A percentile compares a stretch with the other conserved stretches of the same genome.
These are phyloP conservation scores for Phalangium opilio DNA, from an alignment of 2,888 invertebrate genomes.

Conservation along the genomic window DNA sequence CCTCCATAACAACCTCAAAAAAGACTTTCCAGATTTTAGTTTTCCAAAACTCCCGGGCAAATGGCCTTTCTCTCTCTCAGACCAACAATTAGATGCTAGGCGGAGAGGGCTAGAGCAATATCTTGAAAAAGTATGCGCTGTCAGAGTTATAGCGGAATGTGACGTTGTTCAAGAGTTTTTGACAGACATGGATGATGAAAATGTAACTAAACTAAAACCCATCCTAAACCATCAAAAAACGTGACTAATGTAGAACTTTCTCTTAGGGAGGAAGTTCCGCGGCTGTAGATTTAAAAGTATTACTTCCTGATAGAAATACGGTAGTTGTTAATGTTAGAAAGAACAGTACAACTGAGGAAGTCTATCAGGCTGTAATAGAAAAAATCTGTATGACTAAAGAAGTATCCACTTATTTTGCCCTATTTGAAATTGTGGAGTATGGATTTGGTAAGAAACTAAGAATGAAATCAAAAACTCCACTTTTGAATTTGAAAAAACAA, in stretches of 20 bases:
- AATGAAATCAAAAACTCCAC: too few species aligned
- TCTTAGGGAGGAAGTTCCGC: conserved; percentile 30
- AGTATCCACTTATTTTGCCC: conserved; percentile 76
- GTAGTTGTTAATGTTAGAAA: conserved; percentile 74
- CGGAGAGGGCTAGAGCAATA: conserved; percentile 91
- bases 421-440: conserved; percentile 94
- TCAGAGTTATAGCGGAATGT: conserved; percentile 91
- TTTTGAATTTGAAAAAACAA: too few species aligned
- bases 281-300: conserved; percentile 46
- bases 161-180: conserved; percentile 95
- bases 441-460: conserved; percentile 76
- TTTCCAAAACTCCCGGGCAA: conserved; percentile 97
- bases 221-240: neutral
- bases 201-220: conserved; percentile 24
- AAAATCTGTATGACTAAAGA: conserved; percentile 66
- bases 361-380: conserved; percentile 65
- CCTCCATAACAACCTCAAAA: conserved; percentile 69
- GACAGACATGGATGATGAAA: conserved; percentile 56
- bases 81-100: conserved; percentile 89
- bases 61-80: conserved; percentile 92
- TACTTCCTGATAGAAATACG: conserved; percentile 80
- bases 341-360: conserved; percentile 75
- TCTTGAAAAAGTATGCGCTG: conserved; percentile 94
- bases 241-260: neutral
- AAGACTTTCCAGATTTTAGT: conserved; percentile 86